phyloP scores from a whole-genome alignment of 1,140 invertebrate species.

The Yoshiicerus persimilis region DNA sequence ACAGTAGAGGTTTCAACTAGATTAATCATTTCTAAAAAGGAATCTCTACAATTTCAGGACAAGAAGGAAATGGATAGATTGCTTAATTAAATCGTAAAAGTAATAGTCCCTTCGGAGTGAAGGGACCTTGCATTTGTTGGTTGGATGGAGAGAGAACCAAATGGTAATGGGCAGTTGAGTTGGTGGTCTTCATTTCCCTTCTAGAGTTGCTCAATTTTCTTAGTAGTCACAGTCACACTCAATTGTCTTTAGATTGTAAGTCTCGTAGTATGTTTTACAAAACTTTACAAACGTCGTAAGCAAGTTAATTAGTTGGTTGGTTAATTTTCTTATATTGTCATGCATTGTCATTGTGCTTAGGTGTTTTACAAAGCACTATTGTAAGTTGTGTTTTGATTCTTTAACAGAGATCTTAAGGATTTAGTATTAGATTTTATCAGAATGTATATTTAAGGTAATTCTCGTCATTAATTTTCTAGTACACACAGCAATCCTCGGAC shows the following conservation, averaged over 20 bases:
- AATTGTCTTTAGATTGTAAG: background rate
- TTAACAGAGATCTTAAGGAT: no score
- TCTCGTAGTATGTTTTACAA: background rate
- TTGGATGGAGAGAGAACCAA: conserved; percentile 14
- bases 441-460: no score
- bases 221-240: background rate
- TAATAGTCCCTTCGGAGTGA: background rate
- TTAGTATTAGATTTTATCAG: no score
- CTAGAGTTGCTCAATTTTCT: background rate
- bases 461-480: no score
- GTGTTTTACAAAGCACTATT: no score
- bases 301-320: no score
- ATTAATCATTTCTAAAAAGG: background rate
- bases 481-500: no score
- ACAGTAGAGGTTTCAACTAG: background rate
- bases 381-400: no score
- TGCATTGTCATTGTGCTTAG: no score
- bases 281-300: no score
- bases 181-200: background rate
- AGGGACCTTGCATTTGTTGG: conserved; percentile 11
- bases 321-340: no score
- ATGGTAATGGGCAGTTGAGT: background rate
- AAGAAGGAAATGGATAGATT: background rate
- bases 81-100: background rate
- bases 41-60: background rate